Conservation (phyloP, 2,113 vertebrate genomes). For the Falco punctatus region DNA sequence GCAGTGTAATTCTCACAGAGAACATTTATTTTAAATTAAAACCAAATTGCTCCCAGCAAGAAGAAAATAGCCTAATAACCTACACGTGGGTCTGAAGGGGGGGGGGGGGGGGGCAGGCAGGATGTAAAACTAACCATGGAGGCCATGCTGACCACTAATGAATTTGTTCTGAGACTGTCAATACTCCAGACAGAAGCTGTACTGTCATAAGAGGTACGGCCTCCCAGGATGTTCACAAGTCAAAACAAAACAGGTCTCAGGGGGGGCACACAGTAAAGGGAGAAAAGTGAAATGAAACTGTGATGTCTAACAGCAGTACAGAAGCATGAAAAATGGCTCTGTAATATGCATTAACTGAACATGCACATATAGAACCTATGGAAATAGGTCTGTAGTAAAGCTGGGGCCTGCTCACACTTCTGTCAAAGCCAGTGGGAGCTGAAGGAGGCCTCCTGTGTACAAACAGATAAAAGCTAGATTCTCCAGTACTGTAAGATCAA, state of each 20-base stretch:
- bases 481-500: background rate
- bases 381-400: background rate
- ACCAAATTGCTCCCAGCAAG: background rate
- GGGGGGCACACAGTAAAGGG: background rate
- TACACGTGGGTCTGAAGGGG: background rate
- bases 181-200: background rate
- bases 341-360: background rate
- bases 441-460: background rate
- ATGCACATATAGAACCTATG: background rate
- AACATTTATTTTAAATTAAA: background rate
- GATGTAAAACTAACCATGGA: background rate
- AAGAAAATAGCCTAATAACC: background rate
- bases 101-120: background rate
- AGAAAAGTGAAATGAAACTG: background rate
- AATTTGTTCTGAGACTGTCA: background rate
- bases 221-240: background rate
- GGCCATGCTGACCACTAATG: background rate
- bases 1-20: background rate
- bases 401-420: background rate
- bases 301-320: background rate
- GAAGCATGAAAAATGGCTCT: background rate
- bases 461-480: background rate
- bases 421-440: background rate
- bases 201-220: background rate
- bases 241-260: background rate